phyloP scores from a whole-genome alignment of 2,888 invertebrate species.

The Pteria penguin region DNA sequence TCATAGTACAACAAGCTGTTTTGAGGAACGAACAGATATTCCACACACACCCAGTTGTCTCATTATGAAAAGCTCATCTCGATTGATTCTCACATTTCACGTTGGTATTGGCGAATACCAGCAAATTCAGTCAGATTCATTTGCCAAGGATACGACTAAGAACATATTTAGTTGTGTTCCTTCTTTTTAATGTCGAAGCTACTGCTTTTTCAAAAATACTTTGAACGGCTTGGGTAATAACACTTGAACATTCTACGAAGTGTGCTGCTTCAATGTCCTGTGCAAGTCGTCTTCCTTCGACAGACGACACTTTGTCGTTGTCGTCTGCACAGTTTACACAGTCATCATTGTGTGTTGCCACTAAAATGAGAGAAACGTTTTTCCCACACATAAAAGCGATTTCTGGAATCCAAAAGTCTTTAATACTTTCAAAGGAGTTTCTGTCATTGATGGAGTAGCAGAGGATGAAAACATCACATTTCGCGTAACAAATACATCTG shows the following conservation, averaged over 20 bases:
- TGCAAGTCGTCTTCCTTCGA: slow-evolving; percentile 61
- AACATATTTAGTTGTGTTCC: slow-evolving; percentile 53
- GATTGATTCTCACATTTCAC: too few relatives aligned
- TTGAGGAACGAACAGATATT: too few relatives aligned
- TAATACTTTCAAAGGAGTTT: slow-evolving; percentile 65
- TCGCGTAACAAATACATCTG: slow-evolving; percentile 60
- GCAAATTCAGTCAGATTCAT: too few relatives aligned
- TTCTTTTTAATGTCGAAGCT: slow-evolving; percentile 55
- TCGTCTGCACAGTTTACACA: slow-evolving; percentile 50
- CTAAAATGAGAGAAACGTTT: slow-evolving; percentile 66
- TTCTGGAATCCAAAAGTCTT: slow-evolving; percentile 68
- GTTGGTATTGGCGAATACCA: too few relatives aligned
- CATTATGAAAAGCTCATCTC: too few relatives aligned
- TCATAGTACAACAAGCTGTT: too few relatives aligned
- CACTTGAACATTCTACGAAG: slow-evolving; percentile 62
- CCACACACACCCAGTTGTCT: too few relatives aligned
- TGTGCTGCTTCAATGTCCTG: slow-evolving; percentile 60
- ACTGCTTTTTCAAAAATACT: slow-evolving; percentile 64
- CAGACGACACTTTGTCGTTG: slow-evolving; percentile 9
- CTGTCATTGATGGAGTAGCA: slow-evolving; percentile 69
- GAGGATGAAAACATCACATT: slow-evolving; percentile 67
- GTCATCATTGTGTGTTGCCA: slow-evolving; percentile 71
- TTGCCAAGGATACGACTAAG: slow-evolving; percentile 47
- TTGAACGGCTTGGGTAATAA: slow-evolving; percentile 54
- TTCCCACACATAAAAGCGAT: slow-evolving; percentile 60